Conservation (phyloP, 2,113 vertebrate genomes). For the Zonotrichia leucophrys region DNA sequence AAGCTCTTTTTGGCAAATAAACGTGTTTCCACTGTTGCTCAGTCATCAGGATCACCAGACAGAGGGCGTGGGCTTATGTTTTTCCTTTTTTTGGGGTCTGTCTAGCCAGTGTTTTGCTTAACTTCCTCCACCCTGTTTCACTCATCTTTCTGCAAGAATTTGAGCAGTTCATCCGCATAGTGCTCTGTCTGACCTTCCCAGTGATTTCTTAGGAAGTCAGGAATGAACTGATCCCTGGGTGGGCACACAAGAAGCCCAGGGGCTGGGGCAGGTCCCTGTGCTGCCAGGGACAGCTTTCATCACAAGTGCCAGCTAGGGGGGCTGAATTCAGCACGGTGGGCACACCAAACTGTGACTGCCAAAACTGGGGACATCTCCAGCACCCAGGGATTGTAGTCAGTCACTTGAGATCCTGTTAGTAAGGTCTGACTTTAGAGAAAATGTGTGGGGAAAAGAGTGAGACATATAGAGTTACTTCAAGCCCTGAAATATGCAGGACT, state of each 20-base stretch:
- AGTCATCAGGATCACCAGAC: neutral
- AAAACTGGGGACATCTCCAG: neutral
- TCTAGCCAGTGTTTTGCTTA: slow-evolving; percentile 14
- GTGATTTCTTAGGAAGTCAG: neutral
- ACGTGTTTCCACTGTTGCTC: neutral
- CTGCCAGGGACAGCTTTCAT: neutral
- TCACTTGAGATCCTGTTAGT: neutral
- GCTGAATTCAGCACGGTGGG: neutral
- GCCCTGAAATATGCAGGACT: neutral
- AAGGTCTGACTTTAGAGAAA: neutral
- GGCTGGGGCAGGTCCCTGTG: neutral
- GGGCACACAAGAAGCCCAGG: rapidly evolving
- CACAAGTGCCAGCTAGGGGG: neutral
- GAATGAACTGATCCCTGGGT: neutral
- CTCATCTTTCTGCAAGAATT: neutral
- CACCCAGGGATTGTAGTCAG: neutral
- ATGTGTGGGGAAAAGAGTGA: rapidly evolving
- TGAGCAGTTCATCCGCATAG: neutral
- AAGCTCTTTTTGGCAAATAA: slow-evolving; percentile 1
- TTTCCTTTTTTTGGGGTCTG: neutral
- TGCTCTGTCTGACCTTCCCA: neutral
- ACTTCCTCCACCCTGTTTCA: neutral
- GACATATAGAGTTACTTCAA: neutral
- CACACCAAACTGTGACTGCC: rapidly evolving
- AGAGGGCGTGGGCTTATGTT: neutral